Conservation (phyloP, 2,797 vertebrate genomes). For the Gymnodraco acuticeps region DNA sequence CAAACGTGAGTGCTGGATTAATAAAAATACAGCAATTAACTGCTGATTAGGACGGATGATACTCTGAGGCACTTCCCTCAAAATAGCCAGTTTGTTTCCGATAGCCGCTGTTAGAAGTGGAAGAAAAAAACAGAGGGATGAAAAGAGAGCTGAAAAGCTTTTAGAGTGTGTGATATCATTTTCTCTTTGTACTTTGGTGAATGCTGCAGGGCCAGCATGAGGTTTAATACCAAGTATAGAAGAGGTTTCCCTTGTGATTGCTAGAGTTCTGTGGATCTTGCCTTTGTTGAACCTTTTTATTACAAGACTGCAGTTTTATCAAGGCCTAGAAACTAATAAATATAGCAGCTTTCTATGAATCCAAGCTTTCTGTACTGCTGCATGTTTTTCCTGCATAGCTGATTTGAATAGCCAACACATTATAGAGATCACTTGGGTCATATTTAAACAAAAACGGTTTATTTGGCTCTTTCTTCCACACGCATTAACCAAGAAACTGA, state of each 20-base stretch:
- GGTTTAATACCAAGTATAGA: background rate
- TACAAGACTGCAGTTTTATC: constrained; percentile 5
- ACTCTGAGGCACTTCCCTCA: constrained; percentile 20
- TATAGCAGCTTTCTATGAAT: background rate
- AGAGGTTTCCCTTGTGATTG: constrained; percentile 14
- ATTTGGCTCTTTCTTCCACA: constrained; percentile 63
- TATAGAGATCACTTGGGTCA: constrained; percentile 31
- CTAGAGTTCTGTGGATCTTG: background rate
- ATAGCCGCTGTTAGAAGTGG: constrained; percentile 3
- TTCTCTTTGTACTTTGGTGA: constrained; percentile 8
- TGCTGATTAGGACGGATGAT: constrained; percentile 23
- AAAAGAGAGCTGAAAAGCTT: constrained; percentile 7
- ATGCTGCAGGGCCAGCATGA: background rate
- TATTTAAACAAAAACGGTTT: constrained; percentile 56
- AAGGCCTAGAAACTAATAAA: background rate
- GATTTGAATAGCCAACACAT: constrained; percentile 38
- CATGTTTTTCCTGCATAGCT: constrained; percentile 26
- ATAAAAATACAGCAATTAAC: constrained; percentile 44
- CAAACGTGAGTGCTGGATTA: constrained; percentile 25
- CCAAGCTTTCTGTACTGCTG: background rate
- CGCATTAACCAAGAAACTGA: constrained; percentile 39
- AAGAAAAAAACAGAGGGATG: background rate
- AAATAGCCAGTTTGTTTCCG: constrained; percentile 22
- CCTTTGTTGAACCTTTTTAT: background rate
- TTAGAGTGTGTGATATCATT: background rate